Conservation (phyloP, 2,113 vertebrate species). For the Polypterus bichir region DNA sequence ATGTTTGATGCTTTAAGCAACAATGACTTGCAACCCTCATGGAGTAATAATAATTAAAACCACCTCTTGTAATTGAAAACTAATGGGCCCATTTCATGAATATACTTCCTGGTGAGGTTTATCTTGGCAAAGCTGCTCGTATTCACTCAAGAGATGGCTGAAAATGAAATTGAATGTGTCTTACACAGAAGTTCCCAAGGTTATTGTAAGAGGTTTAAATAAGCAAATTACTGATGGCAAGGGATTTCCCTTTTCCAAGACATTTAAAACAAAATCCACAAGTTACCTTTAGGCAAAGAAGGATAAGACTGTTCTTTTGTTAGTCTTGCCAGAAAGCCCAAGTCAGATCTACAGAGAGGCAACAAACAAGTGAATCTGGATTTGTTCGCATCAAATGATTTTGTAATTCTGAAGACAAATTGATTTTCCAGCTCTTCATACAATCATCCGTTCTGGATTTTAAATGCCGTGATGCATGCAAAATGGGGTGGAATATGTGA, state of each 20-base stretch:
- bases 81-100: background rate
- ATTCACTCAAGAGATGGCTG: background rate
- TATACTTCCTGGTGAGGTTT: constrained; percentile 1
- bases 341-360: background rate
- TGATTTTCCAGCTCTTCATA: background rate
- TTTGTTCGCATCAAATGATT: background rate
- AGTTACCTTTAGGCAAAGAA: background rate
- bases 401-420: constrained; percentile 2
- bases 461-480: too few relatives aligned
- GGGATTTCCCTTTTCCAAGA: constrained; percentile 1
- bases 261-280: background rate
- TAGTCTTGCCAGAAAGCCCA: background rate
- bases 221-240: constrained; percentile 5
- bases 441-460: too few relatives aligned
- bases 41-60: background rate
- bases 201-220: constrained; percentile 11
- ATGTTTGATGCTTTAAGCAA: too few relatives aligned
- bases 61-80: background rate
- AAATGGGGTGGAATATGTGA: too few relatives aligned
- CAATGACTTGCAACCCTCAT: background rate
- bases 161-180: background rate
- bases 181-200: background rate
- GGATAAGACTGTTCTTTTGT: background rate
- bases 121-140: background rate
- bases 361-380: background rate